Percentiles rank a stretch among this genome's conserved stretches.
phyloP scores from a whole-genome alignment of 2,113 vertebrate species.

The Probosciger aterrimus region DNA sequence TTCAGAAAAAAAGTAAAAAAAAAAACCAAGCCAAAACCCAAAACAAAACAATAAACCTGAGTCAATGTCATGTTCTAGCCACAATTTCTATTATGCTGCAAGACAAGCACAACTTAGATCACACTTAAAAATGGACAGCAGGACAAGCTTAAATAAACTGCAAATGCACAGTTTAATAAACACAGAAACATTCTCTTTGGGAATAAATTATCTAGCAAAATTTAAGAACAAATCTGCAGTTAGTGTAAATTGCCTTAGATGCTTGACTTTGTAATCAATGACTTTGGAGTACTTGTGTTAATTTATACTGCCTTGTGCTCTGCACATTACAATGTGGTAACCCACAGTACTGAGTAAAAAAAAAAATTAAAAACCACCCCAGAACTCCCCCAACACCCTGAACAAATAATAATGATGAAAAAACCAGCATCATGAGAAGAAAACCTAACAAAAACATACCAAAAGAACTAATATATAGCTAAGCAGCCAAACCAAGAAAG shows the following conservation, averaged over 20 bases:
- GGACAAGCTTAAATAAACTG: not conserved
- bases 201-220: not conserved
- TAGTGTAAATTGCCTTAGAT: not conserved
- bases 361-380: too few relatives aligned
- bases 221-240: not conserved
- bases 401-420: not conserved
- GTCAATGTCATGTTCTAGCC: not conserved
- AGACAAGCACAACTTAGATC: not conserved
- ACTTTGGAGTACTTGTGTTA: not conserved
- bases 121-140: not conserved
- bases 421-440: not conserved
- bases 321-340: not conserved
- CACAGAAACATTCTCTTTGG: accelerated
- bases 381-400: not conserved
- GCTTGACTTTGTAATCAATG: not conserved
- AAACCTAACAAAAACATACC: not conserved
- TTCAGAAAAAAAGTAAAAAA: not conserved
- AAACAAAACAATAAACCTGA: not conserved
- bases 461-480: not conserved
- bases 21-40: not conserved
- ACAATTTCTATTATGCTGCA: not conserved
- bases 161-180: not conserved
- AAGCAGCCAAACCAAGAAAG: not conserved
- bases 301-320: not conserved
- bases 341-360: not conserved